phyloP scores from a whole-genome alignment of 2,888 invertebrate genomes.

The Aleiodes testaceus region DNA sequence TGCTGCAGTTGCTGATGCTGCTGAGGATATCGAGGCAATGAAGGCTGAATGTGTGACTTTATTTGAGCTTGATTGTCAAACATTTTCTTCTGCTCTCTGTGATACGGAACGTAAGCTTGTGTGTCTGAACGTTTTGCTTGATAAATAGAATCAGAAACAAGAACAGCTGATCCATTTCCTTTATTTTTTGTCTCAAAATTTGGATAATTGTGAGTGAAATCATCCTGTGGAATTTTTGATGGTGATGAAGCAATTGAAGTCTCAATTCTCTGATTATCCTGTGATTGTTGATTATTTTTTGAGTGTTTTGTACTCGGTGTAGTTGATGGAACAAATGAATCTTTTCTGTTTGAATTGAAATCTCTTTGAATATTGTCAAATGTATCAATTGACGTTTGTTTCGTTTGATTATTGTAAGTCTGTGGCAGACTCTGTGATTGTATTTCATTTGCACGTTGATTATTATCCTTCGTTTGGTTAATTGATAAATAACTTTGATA shows the following conservation, averaged over 20 bases:
- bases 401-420: conserved; percentile 39
- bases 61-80: conserved; percentile 41
- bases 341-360: conserved; percentile 26
- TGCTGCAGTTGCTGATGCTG: conserved; percentile 40
- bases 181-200: conserved; percentile 42
- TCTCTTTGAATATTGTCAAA: conserved; percentile 32
- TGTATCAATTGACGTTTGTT: conserved; percentile 23
- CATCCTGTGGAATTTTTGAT: not conserved
- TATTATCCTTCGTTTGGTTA: conserved; percentile 35
- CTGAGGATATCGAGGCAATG: conserved; percentile 46
- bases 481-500: conserved; percentile 51
- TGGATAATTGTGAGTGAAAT: conserved; percentile 19
- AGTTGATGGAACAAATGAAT: conserved; percentile 27
- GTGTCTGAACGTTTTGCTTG: conserved; percentile 59
- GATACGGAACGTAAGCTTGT: conserved; percentile 58
- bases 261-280: conserved; percentile 31
- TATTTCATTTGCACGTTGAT: conserved; percentile 33
- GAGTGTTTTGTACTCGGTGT: conserved; percentile 24
- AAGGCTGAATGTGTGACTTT: conserved; percentile 51
- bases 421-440: conserved; percentile 25
- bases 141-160: conserved; percentile 53
- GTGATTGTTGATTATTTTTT: conserved; percentile 29
- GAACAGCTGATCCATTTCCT: conserved; percentile 26
- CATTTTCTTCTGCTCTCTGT: conserved; percentile 59
- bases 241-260: conserved; percentile 14